Conservation (phyloP, 2,113 vertebrate species). For the Smithornis capensis region DNA sequence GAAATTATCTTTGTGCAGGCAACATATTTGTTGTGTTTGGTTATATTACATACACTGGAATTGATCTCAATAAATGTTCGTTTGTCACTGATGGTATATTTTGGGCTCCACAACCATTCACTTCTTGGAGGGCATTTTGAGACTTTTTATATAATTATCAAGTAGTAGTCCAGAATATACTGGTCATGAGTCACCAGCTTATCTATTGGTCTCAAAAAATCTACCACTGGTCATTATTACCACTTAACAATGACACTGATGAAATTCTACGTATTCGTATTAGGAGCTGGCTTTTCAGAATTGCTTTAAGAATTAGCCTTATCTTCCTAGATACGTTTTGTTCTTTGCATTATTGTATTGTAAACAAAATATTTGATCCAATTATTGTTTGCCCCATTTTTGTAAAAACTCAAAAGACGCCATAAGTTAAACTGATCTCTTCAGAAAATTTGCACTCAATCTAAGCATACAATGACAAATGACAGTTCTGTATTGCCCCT, state of each 20-base stretch:
- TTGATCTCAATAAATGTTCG: neutral
- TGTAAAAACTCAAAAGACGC: neutral
- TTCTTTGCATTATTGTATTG: neutral
- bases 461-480: neutral
- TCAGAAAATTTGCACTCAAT: neutral
- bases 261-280: neutral
- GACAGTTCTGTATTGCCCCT: accelerated
- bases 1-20: neutral
- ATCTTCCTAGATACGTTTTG: neutral
- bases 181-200: neutral
- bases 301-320: neutral
- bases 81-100: neutral
- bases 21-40: neutral
- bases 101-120: neutral
- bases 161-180: neutral
- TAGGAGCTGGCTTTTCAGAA: neutral
- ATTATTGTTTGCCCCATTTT: neutral
- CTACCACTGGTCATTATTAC: neutral
- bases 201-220: neutral
- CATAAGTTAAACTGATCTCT: neutral
- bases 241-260: neutral
- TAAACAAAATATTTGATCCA: neutral
- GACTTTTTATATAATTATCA: neutral
- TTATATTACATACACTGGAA: neutral
- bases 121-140: neutral